These are phyloP conservation scores for Scytalopus superciliaris DNA, from an alignment of 2,113 vertebrate genomes.

Conservation along the genomic window DNA sequence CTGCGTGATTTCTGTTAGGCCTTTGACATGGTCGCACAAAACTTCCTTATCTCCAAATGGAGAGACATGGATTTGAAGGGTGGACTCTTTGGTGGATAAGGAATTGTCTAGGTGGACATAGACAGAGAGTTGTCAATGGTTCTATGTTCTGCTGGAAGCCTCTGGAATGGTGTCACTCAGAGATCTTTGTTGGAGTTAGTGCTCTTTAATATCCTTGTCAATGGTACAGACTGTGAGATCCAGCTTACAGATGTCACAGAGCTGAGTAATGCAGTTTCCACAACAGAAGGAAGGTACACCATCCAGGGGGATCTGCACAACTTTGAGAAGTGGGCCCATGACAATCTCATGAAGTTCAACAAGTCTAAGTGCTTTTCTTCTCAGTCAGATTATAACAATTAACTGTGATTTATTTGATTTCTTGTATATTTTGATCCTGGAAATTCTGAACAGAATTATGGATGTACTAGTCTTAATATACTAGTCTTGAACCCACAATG, in stretches of 20 bases:
- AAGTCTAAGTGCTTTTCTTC: background rate
- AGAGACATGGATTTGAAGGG: background rate
- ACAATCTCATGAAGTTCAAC: background rate
- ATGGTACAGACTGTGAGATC: background rate
- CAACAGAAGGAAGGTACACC: background rate
- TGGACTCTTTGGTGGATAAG: background rate
- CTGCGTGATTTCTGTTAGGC: background rate
- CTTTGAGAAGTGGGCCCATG: fast-evolving
- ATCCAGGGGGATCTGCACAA: background rate
- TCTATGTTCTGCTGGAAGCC: background rate
- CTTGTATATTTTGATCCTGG: background rate
- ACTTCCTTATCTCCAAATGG: background rate
- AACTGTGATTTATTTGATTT: background rate
- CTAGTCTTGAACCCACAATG: background rate
- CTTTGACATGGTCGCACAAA: background rate
- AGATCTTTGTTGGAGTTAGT: background rate
- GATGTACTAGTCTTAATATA: background rate
- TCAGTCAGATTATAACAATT: background rate
- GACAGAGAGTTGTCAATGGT: background rate
- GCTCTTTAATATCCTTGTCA: background rate
- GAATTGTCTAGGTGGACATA: background rate
- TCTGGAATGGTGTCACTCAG: too few species aligned
- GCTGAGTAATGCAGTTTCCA: background rate
- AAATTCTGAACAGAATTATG: background rate
- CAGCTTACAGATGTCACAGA: background rate